A percentile compares a stretch with the other conserved stretches of the same genome.
Conservation (phyloP, 2,113 vertebrate genomes). For the Pan troglodytes region NHGRI_mPanTro3-v2.1_pri NC_072401.2:107067001-107067500, state of each 20-base stretch:
- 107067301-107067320: conserved; percentile 20
- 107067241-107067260: background rate
- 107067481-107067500: background rate
- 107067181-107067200: background rate
- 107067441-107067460: background rate
- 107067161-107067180: background rate
- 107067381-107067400: background rate
- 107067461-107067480: background rate
- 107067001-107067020: background rate
- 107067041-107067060: background rate
- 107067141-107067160: background rate
- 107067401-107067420: background rate
- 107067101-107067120: background rate
- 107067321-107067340: background rate
- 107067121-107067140: background rate
- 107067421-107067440: background rate
- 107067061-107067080: conserved; percentile 7
- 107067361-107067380: background rate
- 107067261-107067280: conserved; percentile 1
- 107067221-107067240: background rate
- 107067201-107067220: background rate
- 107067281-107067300: background rate
- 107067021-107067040: background rate
- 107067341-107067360: conserved; percentile 5
- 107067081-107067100: background rate